Base-by-base conservation (phyloP, 2,113 vertebrate species). In the Hystrix brachyura region DNA sequence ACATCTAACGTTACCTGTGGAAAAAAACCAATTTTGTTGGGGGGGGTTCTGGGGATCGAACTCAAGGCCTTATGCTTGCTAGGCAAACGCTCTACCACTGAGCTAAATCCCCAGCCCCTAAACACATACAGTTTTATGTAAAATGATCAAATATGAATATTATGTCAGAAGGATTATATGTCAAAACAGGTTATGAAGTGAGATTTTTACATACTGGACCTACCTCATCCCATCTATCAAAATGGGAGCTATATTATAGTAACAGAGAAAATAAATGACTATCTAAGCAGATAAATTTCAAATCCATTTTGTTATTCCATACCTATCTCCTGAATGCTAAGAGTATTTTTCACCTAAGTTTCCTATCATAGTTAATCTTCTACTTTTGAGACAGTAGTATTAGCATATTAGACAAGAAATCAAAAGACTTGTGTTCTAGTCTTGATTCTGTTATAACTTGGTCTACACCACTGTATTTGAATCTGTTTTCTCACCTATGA, bases 121-220 rank as follows among this genome's bases (percentile, higher is more conserved):
- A 74, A 74, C 72, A 74, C 60, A 62, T 62, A 62, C 12, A 74
- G 27, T 25, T 74, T 74, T 74, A 74, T 74, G 43, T 25, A 74
- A 74, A 74, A 74, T 74, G 43, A 74, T 14, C 72, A 74, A 74
- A 48, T 12, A 72, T 38, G n/a, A n/a, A 46, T 23, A 38, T 72
- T 72, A 72, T 46, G 71, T 46, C 71, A 74, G 43, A 74, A 13
- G 38, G 23, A 13, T 46, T 74, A 48, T 48, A 74, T 74, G 69
- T 34, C 34, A 95, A 89, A 89, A 96, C 17, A 85, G 25, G 19
- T 86, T 90, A 83, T 84, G 71, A 96, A 74, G 34, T 86, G n/a
- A 89, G 94, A 60, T 62, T 81, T 74, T 71, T 84, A 87, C n/a
- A 15, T 69, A 59, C n/a, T 69, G 21, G 62, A 67, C n/a, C 43